phyloP scores from a whole-genome alignment of 2,888 invertebrate genomes.

The Lasioglossum pauxillum region DNA sequence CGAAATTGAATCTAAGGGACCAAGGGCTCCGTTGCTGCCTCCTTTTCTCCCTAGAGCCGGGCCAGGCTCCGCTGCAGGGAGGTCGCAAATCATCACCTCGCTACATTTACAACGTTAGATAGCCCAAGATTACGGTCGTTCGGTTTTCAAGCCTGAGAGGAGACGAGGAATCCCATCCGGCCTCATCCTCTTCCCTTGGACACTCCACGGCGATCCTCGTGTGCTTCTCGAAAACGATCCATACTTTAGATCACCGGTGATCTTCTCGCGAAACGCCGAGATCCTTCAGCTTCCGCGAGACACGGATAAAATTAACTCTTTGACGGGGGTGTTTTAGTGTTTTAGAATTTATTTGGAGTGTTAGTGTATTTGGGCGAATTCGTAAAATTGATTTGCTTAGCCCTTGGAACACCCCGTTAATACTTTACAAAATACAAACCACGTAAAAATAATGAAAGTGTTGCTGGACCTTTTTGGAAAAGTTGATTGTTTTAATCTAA shows the following conservation, averaged over 20 bases:
- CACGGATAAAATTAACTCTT: not conserved
- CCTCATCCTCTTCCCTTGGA: not conserved
- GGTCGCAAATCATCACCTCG: constrained; percentile 84
- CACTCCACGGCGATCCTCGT: constrained; percentile 31
- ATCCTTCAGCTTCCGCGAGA: not conserved
- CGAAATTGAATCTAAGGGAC: constrained; percentile 84
- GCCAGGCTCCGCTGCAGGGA: constrained; percentile 73
- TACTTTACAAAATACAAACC: no score
- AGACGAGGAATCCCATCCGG: constrained; percentile 46
- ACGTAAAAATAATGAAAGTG: no score
- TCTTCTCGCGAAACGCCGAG: not conserved
- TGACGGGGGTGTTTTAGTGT: rapidly evolving
- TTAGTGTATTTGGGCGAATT: no score
- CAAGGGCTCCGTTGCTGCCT: constrained; percentile 56
- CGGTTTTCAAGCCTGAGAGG: constrained; percentile 56
- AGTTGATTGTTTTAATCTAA: no score
- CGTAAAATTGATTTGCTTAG: no score
- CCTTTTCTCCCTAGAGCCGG: constrained; percentile 52
- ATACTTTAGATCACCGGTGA: not conserved
- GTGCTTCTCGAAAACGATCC: constrained; percentile 60
- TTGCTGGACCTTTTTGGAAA: no score
- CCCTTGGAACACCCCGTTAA: no score
- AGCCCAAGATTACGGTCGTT: constrained; percentile 82
- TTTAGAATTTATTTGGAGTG: no score
- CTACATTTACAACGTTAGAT: constrained; percentile 82